A percentile compares a stretch with the other conserved stretches of the same genome.
These are phyloP conservation scores for Caenorhabditis afra DNA, from an alignment of 2,888 invertebrate genomes.

Conservation along the genomic window DNA sequence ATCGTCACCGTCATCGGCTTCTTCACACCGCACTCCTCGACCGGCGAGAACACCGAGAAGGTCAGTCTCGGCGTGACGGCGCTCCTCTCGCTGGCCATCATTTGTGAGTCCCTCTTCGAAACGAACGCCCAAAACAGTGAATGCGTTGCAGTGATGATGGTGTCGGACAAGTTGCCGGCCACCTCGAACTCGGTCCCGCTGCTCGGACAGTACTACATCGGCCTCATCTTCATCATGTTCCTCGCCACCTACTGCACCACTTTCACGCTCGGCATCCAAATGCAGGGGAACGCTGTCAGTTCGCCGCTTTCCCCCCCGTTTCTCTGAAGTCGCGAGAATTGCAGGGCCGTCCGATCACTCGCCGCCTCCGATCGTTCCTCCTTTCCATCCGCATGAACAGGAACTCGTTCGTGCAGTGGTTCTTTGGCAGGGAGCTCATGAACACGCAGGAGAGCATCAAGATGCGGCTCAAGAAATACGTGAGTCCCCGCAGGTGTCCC, in stretches of 20 bases:
- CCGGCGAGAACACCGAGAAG: slow-evolving; percentile 80
- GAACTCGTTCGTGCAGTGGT: slow-evolving; percentile 71
- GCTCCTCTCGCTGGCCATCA: slow-evolving; percentile 76
- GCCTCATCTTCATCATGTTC: slow-evolving; percentile 79
- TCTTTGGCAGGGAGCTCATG: slow-evolving; percentile 76
- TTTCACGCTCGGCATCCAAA: slow-evolving; percentile 74
- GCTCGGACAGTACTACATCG: slow-evolving; percentile 75
- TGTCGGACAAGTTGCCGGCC: slow-evolving; percentile 78
- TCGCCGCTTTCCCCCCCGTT: too few relatives aligned
- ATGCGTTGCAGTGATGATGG: slow-evolving; percentile 76
- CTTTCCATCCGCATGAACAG: slow-evolving; percentile 71
- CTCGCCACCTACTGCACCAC: slow-evolving; percentile 78
- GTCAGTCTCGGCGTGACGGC: slow-evolving; percentile 78
- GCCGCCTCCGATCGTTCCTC: slow-evolving; percentile 70
- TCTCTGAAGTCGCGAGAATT: background rate
- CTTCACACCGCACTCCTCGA: slow-evolving; percentile 79
- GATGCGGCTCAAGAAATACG: slow-evolving; percentile 77
- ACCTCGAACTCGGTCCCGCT: slow-evolving; percentile 77
- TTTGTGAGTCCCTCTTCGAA: slow-evolving; percentile 59
- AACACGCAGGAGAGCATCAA: slow-evolving; percentile 77
- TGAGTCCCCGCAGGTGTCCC: slow-evolving; percentile 44
- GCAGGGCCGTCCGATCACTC: slow-evolving; percentile 67
- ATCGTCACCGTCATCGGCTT: slow-evolving; percentile 80
- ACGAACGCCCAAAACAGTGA: background rate
- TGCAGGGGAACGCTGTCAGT: slow-evolving; percentile 75